Base-by-base conservation (phyloP, 1,140 invertebrate genomes). In the Zophobas morio region DNA sequence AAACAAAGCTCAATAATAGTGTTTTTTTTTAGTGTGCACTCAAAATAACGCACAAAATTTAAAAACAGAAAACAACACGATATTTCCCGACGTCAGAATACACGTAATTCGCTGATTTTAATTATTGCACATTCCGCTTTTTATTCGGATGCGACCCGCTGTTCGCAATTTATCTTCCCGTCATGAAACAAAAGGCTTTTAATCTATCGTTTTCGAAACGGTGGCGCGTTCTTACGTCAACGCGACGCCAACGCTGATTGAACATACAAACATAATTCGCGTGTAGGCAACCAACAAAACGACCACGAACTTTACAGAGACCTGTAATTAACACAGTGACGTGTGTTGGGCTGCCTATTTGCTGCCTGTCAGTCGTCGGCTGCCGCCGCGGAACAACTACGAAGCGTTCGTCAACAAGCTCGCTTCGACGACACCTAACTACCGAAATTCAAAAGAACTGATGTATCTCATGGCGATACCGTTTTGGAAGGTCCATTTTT, bases 241-340 rank as follows among this genome's bases (percentile, higher is more conserved):
- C 20, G 20, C 20, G 42, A 46, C 20, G 49, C 33, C 56, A n/a
- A 37, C 36, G 34, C 36, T 20, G 20, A 20, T 20, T 20, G 20
- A 20, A 20, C 20, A 20, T 20, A 20, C 20, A 20, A 20, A 20
- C 20, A 20, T 2, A 33, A 46, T 46, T 57, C 6, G 33, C 6
- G 56, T 60, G 56, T 6, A 37, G 56, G 56, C 56, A 60, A 60
- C 56, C 56, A 60, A 37, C 56, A 60, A 60, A 36, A 39, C 56
- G 8, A 4, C 34, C 1, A n/a, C 35, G 32, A 6, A n/a, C 1
- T 60, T 60, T 56, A 35, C 56, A 39, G 56, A 35, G 32, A 6
- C 6, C 35, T 60, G 56, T 60, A 40, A 60, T 60, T 60, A 54
- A 2, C 53, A 54, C 35, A 20, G 53, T 51, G n/a, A 35, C 36